These are phyloP conservation scores for Laothoe populi DNA, from an alignment of 2,888 invertebrate genomes.

Conservation along the genomic window DNA sequence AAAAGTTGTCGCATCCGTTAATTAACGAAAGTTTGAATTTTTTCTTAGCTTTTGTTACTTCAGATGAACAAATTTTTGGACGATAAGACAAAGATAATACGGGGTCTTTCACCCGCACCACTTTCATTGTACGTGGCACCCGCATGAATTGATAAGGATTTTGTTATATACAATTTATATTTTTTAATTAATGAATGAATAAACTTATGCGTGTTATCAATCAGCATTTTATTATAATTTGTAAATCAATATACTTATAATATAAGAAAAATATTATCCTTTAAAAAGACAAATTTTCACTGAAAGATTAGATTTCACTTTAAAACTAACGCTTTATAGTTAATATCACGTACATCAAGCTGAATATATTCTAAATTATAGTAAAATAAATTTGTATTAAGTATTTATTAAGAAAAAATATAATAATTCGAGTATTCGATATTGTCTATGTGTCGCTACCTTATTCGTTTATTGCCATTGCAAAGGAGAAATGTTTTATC, in stretches of 20 bases:
- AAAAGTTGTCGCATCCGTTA: not conserved
- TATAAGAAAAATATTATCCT: not conserved
- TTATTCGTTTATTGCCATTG: not conserved
- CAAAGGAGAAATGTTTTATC: not conserved
- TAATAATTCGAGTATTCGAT: conserved; percentile 8
- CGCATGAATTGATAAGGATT: too few species aligned
- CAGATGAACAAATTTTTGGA: not conserved
- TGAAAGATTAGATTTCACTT: conserved; percentile 6
- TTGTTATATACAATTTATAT: too few species aligned
- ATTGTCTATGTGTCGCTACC: conserved; percentile 3
- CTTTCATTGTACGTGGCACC: too few species aligned
- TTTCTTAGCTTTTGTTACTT: not conserved
- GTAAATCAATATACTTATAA: too few species aligned
- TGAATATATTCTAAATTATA: conserved; percentile 78
- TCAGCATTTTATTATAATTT: too few species aligned
- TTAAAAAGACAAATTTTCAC: not conserved
- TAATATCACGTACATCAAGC: conserved; percentile 55
- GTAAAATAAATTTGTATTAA: conserved; percentile 48
- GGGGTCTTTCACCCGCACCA: too few species aligned
- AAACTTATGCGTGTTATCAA: too few species aligned
- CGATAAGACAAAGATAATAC: too few species aligned
- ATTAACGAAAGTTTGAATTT: not conserved
- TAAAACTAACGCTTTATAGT: conserved; percentile 62
- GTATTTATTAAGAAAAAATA: conserved; percentile 36
- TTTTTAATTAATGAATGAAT: too few species aligned